phyloP scores from a whole-genome alignment of 1,140 invertebrate genomes.

The Brachionus plicatilis region DNA sequence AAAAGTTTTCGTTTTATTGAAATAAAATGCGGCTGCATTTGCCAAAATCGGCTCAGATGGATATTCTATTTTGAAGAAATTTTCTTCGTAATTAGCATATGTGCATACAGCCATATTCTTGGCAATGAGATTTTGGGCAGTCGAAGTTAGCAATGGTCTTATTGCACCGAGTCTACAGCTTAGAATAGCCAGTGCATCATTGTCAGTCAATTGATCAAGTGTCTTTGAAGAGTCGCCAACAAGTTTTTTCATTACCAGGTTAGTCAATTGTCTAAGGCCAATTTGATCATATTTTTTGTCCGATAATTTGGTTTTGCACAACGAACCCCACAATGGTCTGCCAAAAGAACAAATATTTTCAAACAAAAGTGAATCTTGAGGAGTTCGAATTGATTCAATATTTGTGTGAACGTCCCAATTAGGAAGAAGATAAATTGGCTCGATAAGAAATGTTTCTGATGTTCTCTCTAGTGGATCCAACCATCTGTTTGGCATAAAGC shows the following conservation, averaged over 20 bases:
- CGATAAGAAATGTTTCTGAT: neutral
- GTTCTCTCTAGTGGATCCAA: neutral
- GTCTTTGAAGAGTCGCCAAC: neutral
- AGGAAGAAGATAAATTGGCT: neutral
- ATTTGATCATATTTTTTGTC: neutral
- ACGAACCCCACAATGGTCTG: neutral
- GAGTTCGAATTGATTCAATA: neutral
- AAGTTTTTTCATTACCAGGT: neutral
- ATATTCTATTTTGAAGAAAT: neutral
- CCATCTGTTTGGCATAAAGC: neutral
- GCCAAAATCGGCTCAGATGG: slow-evolving; percentile 1
- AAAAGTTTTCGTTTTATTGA: neutral
- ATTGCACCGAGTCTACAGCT: neutral
- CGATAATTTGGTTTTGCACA: neutral
- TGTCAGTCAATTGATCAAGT: neutral
- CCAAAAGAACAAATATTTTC: neutral
- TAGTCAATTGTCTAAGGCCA: neutral
- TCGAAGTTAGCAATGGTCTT: neutral
- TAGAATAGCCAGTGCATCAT: neutral
- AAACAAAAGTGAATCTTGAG: neutral
- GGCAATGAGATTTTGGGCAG: neutral
- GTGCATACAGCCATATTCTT: neutral
- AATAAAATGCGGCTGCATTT: neutral
- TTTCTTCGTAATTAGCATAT: neutral
- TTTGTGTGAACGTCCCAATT: neutral